Evolutionary conservation across 2,797 vertebrate genomes (phyloP).

Genomic region (Microhierax caerulescens): DNA sequence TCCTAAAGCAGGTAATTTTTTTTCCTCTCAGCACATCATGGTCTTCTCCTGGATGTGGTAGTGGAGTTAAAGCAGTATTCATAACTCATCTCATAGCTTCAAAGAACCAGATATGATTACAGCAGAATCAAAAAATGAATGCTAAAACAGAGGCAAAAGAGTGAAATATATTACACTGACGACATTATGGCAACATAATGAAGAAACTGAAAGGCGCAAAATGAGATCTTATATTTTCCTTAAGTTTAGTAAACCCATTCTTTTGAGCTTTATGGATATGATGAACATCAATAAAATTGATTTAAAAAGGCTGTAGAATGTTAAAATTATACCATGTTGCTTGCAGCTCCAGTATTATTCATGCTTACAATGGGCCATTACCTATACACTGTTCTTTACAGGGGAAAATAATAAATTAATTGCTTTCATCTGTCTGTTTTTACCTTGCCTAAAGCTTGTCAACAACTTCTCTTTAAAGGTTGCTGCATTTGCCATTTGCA

Average conservation of each 20-base stretch:
- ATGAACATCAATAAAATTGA: constrained; percentile 73
- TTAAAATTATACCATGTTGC: constrained; percentile 69
- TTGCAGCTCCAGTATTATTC: constrained; percentile 58
- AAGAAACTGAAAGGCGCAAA: constrained; percentile 54
- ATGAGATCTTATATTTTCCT: constrained; percentile 70
- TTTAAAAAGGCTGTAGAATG: constrained; percentile 65
- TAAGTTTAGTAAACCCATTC: constrained; percentile 62
- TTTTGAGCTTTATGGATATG: constrained; percentile 62
- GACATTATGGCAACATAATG: constrained; percentile 59
- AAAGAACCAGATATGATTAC: constrained; percentile 33
- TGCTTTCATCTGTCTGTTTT: constrained; percentile 25
- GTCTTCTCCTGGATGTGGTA: not conserved
- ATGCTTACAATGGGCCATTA: constrained; percentile 60
- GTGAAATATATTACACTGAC: constrained; percentile 51
- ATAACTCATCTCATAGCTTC: constrained; percentile 54
- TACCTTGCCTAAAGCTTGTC: constrained; percentile 55
- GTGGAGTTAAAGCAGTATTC: constrained; percentile 8
- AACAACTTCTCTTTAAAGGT: constrained; percentile 60
- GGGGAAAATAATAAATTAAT: constrained; percentile 70
- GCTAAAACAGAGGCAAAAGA: constrained; percentile 44
- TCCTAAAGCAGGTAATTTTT: not conserved
- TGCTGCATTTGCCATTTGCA: constrained; percentile 29
- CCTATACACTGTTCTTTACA: constrained; percentile 33
- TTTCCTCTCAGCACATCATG: not conserved
- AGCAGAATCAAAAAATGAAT: constrained; percentile 58